phyloP scores from a whole-genome alignment of 2,888 invertebrate species.

The Amorpha juglandis region DNA sequence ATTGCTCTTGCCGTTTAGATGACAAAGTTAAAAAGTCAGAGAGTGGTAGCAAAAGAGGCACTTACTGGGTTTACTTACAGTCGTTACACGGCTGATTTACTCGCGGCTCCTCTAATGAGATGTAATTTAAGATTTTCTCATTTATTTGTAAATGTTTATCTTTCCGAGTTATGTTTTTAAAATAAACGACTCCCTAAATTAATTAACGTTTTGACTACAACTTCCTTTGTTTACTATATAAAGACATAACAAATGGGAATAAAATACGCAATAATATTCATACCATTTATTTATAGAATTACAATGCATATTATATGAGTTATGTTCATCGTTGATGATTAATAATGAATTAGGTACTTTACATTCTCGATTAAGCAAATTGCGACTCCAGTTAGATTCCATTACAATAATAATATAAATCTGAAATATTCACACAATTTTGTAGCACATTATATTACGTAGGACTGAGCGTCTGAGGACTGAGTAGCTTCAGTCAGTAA shows the following conservation, averaged over 20 bases:
- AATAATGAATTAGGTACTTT: constrained; percentile 1
- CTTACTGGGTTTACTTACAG: constrained; percentile 43
- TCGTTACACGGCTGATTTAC: constrained; percentile 51
- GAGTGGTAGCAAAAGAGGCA: constrained; percentile 38
- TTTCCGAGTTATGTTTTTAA: neutral
- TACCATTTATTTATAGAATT: too few species aligned
- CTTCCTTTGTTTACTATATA: neutral
- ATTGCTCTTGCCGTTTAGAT: constrained; percentile 43
- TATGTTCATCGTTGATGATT: neutral
- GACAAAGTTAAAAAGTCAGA: constrained; percentile 42
- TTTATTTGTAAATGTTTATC: constrained; percentile 27
- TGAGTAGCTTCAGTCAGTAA: constrained; percentile 47
- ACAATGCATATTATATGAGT: neutral
- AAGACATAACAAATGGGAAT: neutral
- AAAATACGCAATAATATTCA: neutral
- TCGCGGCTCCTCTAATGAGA: constrained; percentile 48
- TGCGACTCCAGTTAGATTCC: neutral
- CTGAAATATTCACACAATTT: constrained; percentile 43
- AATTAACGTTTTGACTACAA: neutral
- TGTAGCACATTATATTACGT: constrained; percentile 40
- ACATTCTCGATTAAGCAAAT: neutral
- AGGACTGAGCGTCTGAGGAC: constrained; percentile 34
- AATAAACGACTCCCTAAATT: neutral
- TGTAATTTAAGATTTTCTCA: constrained; percentile 40
- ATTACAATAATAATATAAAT: constrained; percentile 34